phyloP scores from a whole-genome alignment of 2,797 vertebrate species.

The Cercopithecus mitis region DNA sequence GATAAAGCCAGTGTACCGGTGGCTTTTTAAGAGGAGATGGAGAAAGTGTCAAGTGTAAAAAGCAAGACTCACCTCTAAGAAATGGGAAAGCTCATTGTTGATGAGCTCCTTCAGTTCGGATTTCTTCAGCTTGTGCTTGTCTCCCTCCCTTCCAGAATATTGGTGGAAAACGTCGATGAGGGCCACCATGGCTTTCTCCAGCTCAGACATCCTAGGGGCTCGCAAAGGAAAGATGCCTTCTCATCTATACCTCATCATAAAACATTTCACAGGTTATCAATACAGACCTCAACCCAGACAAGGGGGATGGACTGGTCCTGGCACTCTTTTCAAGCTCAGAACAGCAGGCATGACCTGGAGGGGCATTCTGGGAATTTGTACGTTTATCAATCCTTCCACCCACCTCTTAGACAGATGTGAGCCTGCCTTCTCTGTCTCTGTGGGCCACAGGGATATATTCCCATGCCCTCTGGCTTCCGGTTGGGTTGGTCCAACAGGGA shows the following conservation, averaged over 20 bases:
- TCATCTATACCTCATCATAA: neutral
- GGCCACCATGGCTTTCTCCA: conserved; percentile 89
- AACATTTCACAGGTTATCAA: fast-evolving
- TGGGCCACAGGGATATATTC: neutral
- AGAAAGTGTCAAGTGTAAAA: neutral
- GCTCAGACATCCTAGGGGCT: conserved; percentile 85
- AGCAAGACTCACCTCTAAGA: conserved; percentile 85
- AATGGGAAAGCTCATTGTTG: conserved; percentile 86
- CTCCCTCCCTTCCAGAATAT: conserved; percentile 89
- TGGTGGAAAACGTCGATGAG: conserved; percentile 90
- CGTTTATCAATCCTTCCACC: fast-evolving
- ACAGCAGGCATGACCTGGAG: neutral
- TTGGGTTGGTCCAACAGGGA: neutral
- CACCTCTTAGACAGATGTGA: neutral
- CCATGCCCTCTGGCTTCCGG: neutral
- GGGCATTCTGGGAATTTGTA: neutral
- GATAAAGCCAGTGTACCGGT: neutral
- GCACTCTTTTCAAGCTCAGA: neutral
- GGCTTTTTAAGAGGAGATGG: no score
- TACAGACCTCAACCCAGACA: no score
- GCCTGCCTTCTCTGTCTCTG: neutral
- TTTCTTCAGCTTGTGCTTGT: conserved; percentile 93
- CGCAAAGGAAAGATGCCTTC: neutral
- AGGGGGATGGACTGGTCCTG: neutral
- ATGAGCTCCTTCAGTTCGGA: conserved; percentile 91